These are phyloP conservation scores for Phoenicopterus ruber DNA, from an alignment of 2,113 vertebrate species.

Conservation along the genomic window DNA sequence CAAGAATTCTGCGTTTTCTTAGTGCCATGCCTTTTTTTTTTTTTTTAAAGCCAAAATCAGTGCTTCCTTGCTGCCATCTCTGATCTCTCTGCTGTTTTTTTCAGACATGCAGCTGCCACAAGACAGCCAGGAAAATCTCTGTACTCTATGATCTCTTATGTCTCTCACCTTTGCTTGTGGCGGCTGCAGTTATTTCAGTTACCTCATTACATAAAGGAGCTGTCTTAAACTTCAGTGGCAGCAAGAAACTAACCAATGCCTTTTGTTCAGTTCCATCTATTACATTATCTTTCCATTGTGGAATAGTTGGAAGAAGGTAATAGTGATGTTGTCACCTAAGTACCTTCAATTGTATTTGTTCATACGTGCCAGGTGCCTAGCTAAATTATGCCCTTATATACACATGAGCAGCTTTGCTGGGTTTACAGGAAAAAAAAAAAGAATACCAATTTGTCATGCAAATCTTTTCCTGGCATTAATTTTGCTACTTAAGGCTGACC, in stretches of 20 bases:
- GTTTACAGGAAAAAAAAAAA: not conserved
- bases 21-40: not conserved
- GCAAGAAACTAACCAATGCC: not conserved
- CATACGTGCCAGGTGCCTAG: not conserved
- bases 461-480: not conserved
- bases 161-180: not conserved
- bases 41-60: not conserved
- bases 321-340: not conserved
- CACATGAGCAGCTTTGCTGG: not conserved
- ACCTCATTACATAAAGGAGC: not conserved
- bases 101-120: not conserved
- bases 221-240: not conserved
- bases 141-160: not conserved
- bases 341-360: not conserved
- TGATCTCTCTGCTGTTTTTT: not conserved
- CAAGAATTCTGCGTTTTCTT: not conserved
- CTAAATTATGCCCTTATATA: not conserved
- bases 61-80: not conserved
- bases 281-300: conserved; percentile 11
- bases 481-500: not conserved
- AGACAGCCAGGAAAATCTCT: not conserved
- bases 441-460: not conserved
- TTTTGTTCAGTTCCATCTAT: not conserved
- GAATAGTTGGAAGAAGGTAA: not conserved
- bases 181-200: not conserved